Evolutionary conservation across 2,797 vertebrate genomes (phyloP).

Genomic region (Xyrichtys novacula): DNA sequence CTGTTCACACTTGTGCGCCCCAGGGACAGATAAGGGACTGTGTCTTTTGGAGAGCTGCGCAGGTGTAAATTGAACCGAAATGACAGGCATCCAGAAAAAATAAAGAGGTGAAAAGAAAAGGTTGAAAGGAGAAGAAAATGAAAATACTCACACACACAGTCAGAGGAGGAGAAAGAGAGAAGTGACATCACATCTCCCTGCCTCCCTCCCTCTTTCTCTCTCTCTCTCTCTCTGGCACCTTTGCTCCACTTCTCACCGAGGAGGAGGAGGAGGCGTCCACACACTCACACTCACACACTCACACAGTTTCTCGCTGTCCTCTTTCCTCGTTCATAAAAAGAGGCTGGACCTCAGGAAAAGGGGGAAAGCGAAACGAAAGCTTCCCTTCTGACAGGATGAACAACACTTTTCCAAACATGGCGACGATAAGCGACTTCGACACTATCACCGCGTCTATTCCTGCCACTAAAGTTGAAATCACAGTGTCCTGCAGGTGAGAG

Average conservation of each 20-base stretch:
- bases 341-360: slow-evolving; percentile 56
- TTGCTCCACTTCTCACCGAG: slow-evolving; percentile 67
- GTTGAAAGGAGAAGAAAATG: slow-evolving; percentile 1
- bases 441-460: slow-evolving; percentile 91
- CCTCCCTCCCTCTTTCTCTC: slow-evolving; percentile 31
- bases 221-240: slow-evolving; percentile 50
- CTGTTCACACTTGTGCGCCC: slow-evolving; percentile 35
- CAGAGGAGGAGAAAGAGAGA: slow-evolving; percentile 41
- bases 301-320: slow-evolving; percentile 20
- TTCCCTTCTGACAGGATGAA: slow-evolving; percentile 75
- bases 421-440: slow-evolving; percentile 93
- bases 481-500: slow-evolving; percentile 95
- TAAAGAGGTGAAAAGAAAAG: slow-evolving; percentile 10
- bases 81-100: slow-evolving; percentile 6
- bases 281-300: too few species aligned
- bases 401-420: slow-evolving; percentile 88
- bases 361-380: background rate
- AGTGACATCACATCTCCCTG: slow-evolving; percentile 79
- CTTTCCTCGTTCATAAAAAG: slow-evolving; percentile 19
- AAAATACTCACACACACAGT: background rate
- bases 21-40: slow-evolving; percentile 23
- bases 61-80: slow-evolving; percentile 30
- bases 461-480: slow-evolving; percentile 97
- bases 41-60: slow-evolving; percentile 31
- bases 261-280: too few species aligned